Conservation (phyloP, 2,113 vertebrate genomes). For the Myrmecophaga tridactyla region DNA sequence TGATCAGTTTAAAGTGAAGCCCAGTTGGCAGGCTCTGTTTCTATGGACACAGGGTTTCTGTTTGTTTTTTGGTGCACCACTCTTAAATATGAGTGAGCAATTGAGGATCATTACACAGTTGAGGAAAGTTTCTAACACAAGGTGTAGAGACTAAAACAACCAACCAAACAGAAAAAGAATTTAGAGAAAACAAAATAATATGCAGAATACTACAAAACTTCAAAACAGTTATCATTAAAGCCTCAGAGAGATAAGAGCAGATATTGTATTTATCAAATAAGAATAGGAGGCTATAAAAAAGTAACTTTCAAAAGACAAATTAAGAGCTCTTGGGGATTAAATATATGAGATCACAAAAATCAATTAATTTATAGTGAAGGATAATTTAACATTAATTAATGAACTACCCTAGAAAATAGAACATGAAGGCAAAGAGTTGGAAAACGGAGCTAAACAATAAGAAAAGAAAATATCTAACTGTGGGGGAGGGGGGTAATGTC, state of each 20-base stretch:
- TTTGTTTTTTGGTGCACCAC: background rate
- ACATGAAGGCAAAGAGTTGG: background rate
- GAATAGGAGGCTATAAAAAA: background rate
- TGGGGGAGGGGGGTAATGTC: background rate
- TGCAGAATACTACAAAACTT: background rate
- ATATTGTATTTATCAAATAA: background rate
- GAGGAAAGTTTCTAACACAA: background rate
- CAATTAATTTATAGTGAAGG: background rate
- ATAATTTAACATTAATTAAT: background rate
- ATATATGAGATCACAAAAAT: background rate
- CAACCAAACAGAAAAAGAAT: too few species aligned
- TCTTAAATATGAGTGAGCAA: background rate
- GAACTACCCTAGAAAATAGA: background rate
- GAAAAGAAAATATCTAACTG: background rate
- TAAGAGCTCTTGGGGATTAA: background rate
- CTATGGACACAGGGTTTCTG: background rate
- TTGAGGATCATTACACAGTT: background rate
- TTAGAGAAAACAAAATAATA: background rate
- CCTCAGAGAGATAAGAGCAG: background rate
- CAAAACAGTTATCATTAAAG: background rate
- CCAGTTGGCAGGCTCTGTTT: background rate
- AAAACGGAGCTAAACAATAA: background rate
- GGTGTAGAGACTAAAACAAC: background rate
- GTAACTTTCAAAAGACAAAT: background rate
- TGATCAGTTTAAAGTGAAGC: background rate